Evolutionary conservation across 2,888 invertebrate species (phyloP), one percentile per base, ranked within the genome.

Genomic region (Heliothis peltigera): DNA sequence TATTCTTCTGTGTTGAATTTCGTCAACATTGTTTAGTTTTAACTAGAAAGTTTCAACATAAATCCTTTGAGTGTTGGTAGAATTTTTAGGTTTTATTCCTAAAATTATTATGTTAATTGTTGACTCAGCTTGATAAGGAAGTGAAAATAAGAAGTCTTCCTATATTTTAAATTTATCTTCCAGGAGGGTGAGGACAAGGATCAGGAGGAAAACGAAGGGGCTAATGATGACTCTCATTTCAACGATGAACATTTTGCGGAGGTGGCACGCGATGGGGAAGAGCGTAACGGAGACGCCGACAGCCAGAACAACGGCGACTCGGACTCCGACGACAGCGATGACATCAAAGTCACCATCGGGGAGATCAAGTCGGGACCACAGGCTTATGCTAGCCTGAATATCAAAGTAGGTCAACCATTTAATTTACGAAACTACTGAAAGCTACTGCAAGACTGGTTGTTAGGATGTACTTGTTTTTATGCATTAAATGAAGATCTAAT

Each of bases 301-400:
- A 95, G 92, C 53, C 94, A 95, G 75, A 95, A 95, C 73, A 95
- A 96, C 67, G 96, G 95, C 0, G 96, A 96, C 70, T 92, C 95
- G 0, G 95, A 95, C 75, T 97, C 97, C 2, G 97, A 97, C 72
- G 97, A 97, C 82, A 97, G 97, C 75, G 98, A 98, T 87, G 98
- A 98, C 86, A 97, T 98, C 8, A 98, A 98, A 92, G 98, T 99
- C 69, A 98, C 98, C 0, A 99, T 99, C 82, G 98, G 98, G 2
- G 98, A 98, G 84, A 97, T 98, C 53, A 97, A 98, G 89, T 96
- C 98, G 0, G 96, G 97, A 0, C 96, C 97, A 0, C 96, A 96
- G 48, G 96, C 97, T 4, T 97, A 97, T 84, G 96, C 96, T 12
- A 96, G 96, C 79, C 89, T 97, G 52, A 98, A 97, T 84, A 97